Evolutionary conservation across 2,113 vertebrate species (phyloP).

Genomic region (Oreochromis tanganicae): DNA sequence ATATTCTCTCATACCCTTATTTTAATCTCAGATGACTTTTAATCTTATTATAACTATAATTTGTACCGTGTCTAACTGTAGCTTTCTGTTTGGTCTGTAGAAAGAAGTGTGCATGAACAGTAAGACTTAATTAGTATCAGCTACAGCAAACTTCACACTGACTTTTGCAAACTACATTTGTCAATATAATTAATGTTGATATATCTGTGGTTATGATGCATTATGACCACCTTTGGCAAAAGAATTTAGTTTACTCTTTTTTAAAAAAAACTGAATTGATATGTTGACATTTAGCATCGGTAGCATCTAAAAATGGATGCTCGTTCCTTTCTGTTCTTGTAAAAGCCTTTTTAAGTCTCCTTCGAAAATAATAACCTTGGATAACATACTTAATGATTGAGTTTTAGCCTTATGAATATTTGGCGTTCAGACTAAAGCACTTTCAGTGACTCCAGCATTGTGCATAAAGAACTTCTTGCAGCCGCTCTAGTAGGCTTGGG

Average conservation of each 20-base stretch:
- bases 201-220: background rate
- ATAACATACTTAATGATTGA: slow-evolving; percentile 23
- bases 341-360: slow-evolving; percentile 50
- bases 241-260: background rate
- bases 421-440: slow-evolving; percentile 3
- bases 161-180: background rate
- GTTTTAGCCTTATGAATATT: slow-evolving; percentile 38
- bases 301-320: background rate
- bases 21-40: background rate
- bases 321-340: background rate
- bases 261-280: accelerated
- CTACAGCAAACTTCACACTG: background rate
- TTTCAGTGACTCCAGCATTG: background rate
- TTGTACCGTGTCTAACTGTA: background rate
- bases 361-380: slow-evolving; percentile 31
- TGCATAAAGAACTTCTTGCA: background rate
- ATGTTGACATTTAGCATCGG: background rate
- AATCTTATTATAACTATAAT: background rate
- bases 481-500: background rate
- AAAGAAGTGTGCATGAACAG: background rate
- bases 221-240: background rate
- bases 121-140: background rate
- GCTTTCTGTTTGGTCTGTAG: background rate
- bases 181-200: background rate
- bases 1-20: background rate